Evolutionary conservation across 2,113 vertebrate genomes (phyloP), one percentile per base, ranked within the genome.

Genomic region (Phaethon lepturus): DNA sequence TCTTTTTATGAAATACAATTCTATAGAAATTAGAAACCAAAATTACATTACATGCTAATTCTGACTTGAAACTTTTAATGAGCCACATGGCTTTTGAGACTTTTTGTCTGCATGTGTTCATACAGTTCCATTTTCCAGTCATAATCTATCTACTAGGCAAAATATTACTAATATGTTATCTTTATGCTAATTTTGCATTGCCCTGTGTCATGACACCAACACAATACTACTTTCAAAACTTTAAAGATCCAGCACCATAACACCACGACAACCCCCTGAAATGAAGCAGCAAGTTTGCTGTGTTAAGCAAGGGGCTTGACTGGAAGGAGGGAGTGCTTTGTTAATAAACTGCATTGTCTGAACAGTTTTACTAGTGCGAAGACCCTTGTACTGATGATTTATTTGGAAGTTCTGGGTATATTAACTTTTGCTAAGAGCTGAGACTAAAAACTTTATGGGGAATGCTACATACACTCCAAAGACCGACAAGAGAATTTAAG

Each of bases 371-470:
- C 68, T 94, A 53, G 92, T 94, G 79, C 94, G 96, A 97, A 95
- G 92, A 95, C 89, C 95, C 97, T 97, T 71, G 35, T 90, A 89
- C 74, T 23, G 90, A 97, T 97, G 97, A 98, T 98, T 98, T 98
- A 98, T 98, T 97, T 98, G 92, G 90, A 98, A 97, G 96, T 98
- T 98, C 97, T 98, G 96, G 96, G 97, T 96, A 97, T 97, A 98
- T 98, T 98, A 98, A 98, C 97, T 98, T 98, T 98, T 97, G 97
- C 97, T 98, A 98, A 98, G 98, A 98, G 97, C 98, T 89, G 77
- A 96, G 98, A 97, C 98, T 98, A 97, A 98, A 98, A 98, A 98
- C 97, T 98, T 98, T 98, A 98, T 95, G 95, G 97, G 97, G 97
- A 98, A 98, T 97, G 98, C 97, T 98, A 94, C 93, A 86, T 96